These are phyloP conservation scores for Oryzias celebensis DNA, from an alignment of 2,113 vertebrate species.

Conservation along the genomic window DNA sequence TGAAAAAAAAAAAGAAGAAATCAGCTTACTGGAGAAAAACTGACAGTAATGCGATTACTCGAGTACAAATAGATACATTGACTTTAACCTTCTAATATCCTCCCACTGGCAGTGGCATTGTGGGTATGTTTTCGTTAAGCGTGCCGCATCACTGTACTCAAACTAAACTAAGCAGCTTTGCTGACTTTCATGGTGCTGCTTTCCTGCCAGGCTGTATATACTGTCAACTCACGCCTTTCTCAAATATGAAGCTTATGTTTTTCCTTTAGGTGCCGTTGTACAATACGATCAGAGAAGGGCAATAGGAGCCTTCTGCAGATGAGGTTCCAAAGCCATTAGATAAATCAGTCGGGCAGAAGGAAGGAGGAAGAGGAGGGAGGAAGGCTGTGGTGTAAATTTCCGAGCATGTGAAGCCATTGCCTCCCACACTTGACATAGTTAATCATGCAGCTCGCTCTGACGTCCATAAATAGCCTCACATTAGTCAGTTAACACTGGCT, in stretches of 20 bases:
- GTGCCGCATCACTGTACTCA: not conserved
- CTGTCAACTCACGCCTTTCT: constrained; percentile 4
- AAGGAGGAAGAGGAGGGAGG: constrained; percentile 27
- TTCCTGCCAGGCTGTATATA: not conserved
- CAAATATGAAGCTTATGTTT: constrained; percentile 28
- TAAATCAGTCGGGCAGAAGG: constrained; percentile 49
- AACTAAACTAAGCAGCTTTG: not conserved
- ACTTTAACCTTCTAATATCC: no score
- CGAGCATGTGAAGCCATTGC: constrained; percentile 32
- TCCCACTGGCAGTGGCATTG: no score
- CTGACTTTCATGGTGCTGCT: not conserved
- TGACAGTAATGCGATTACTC: no score
- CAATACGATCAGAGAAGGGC: constrained; percentile 29
- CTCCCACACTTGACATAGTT: constrained; percentile 62
- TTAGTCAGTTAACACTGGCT: constrained; percentile 47
- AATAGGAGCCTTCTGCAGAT: constrained; percentile 18
- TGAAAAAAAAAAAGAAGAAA: no score
- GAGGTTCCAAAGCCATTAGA: constrained; percentile 37
- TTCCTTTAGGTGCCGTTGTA: not conserved
- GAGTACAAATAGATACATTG: no score
- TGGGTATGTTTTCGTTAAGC: no score
- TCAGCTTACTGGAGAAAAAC: no score
- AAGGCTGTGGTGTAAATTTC: constrained; percentile 44
- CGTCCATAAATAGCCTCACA: constrained; percentile 54
- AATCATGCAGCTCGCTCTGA: constrained; percentile 50